Evolutionary conservation across 2,113 vertebrate species (phyloP), one percentile per base, ranked within the genome.

Genomic region (Illadopsis cleaveri): DNA sequence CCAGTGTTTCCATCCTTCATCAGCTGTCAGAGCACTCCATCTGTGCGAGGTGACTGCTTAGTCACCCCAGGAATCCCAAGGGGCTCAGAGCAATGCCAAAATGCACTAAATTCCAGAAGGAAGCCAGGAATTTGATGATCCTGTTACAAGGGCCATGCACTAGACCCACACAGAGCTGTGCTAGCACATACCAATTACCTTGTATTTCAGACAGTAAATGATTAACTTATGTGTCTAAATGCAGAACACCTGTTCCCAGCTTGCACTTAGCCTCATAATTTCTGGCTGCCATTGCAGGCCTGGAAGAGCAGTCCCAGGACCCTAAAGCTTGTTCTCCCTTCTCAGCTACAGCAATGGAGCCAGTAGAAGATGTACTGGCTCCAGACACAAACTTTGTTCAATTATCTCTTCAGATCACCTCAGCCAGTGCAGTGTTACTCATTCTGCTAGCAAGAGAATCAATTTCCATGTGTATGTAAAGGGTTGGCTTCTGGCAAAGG

Each of bases 71-170:
- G 54, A 37, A 10, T 77, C 86, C 75, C 60, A 54, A 30, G 45
- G 38, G 79, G 23, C 35, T 86, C 7, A 2, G 37, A 58, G 82
- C 24, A 42, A 73, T 23, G 42, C 45, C 0, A 1, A 92, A 94
- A 85, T 44, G 42, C 90, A 86, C 35, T 0, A 0, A 66, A 94
- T 94, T 94, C 86, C 91, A 92, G 54, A 15, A 93, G 51, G 54
- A 92, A 70, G 72, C 33, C 68, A 37, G 76, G 68, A 92, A 94
- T 93, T 62, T 58, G 76, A 88, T 66, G 42, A 95, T 77, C 68
- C 54, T 54, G 21, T 92, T 92, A 73, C 48, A 62, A 69, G 50
- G 37, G 50, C 50, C 42, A 31, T 20, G 51, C 48, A 53, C 69
- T 16, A 73, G 47, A 89, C 42, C 45, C 71, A n/a, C 22, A 76